Conservation (phyloP, 2,113 vertebrate species). For the Pica pica region DNA sequence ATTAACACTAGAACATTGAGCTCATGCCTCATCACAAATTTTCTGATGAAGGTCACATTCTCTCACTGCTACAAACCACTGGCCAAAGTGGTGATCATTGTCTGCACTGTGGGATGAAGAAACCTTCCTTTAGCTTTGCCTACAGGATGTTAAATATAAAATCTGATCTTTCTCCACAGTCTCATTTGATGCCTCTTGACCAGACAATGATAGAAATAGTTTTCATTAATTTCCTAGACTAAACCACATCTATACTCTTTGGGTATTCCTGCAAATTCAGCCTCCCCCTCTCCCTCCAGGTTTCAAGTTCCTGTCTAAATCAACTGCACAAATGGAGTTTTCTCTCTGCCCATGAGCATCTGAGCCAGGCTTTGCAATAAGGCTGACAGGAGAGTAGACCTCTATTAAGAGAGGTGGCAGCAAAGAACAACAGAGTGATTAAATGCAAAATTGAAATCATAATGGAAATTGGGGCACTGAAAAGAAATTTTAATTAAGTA, state of each 20-base stretch:
- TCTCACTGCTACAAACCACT: not conserved
- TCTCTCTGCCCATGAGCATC: not conserved
- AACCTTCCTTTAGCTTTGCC: not conserved
- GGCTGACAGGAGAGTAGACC: slow-evolving; percentile 63
- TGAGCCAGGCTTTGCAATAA: slow-evolving; percentile 18
- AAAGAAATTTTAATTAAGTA: slow-evolving; percentile 74
- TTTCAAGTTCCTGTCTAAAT: slow-evolving; percentile 4
- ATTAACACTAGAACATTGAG: not conserved
- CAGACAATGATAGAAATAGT: not conserved
- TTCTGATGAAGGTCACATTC: not conserved
- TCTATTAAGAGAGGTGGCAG: slow-evolving; percentile 69
- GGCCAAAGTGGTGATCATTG: rapidly evolving
- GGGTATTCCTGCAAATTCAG: not conserved
- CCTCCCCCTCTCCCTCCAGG: not conserved
- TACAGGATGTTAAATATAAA: not conserved
- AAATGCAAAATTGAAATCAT: slow-evolving; percentile 74
- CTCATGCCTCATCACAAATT: not conserved
- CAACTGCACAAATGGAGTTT: not conserved
- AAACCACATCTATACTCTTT: not conserved
- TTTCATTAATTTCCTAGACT: not conserved
- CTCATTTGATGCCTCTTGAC: not conserved
- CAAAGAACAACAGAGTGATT: slow-evolving; percentile 71
- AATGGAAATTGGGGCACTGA: slow-evolving; percentile 70
- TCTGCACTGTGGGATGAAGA: not conserved
- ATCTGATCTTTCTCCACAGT: not conserved